A percentile compares a stretch with the other conserved stretches of the same genome.
Conservation (phyloP, 2,888 invertebrate species). For the Acleris emargana region DNA sequence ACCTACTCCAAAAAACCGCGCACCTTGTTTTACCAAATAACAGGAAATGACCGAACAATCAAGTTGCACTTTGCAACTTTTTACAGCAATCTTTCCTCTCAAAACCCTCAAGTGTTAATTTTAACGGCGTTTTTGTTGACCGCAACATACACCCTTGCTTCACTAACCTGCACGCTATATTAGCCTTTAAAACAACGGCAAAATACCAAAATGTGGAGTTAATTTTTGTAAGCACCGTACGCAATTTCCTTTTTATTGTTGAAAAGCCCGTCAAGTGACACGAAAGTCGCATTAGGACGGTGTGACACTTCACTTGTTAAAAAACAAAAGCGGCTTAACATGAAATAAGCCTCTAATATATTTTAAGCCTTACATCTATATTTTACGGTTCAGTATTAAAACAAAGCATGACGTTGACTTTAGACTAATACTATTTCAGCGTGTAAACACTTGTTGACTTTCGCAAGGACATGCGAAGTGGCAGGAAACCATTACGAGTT, state of each 20-base stretch:
- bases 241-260: slow-evolving; percentile 31
- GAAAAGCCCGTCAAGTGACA: slow-evolving; percentile 45
- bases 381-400: no score
- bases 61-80: slow-evolving; percentile 28
- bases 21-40: slow-evolving; percentile 6
- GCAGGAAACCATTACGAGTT: slow-evolving; percentile 64
- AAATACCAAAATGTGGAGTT: slow-evolving; percentile 1
- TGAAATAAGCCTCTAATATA: no score
- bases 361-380: no score
- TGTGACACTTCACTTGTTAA: slow-evolving; percentile 16
- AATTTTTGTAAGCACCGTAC: slow-evolving; percentile 25
- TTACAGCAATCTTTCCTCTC: slow-evolving; percentile 26
- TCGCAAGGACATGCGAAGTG: slow-evolving; percentile 56
- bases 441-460: slow-evolving; percentile 39
- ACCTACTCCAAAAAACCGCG: no score
- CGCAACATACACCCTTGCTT: slow-evolving; percentile 20
- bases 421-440: no score
- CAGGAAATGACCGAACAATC: slow-evolving; percentile 30
- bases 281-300: slow-evolving; percentile 56
- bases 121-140: slow-evolving; percentile 37
- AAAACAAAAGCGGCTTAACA: no score
- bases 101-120: slow-evolving; percentile 38
- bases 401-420: no score
- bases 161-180: background rate
- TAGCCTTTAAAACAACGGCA: slow-evolving; percentile 2